Evolutionary conservation across 2,888 invertebrate species (phyloP).

Genomic region (Limnephilus auricula): DNA sequence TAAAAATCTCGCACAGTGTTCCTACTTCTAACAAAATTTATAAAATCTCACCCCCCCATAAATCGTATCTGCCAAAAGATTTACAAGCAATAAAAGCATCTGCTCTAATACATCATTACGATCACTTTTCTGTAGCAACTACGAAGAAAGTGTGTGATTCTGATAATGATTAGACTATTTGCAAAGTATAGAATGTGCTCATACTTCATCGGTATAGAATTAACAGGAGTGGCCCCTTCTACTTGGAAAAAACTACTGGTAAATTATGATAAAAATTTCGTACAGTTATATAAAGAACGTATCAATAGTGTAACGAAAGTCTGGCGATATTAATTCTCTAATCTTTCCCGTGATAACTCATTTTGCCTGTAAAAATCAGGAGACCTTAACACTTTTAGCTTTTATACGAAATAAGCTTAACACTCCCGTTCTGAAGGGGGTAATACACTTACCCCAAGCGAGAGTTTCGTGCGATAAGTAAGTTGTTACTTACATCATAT

Average conservation of each 20-base stretch:
- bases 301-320: too few species aligned
- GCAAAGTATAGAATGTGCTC: background rate
- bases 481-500: too few species aligned
- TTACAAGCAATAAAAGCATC: background rate
- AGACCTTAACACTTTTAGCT: too few species aligned
- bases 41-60: background rate
- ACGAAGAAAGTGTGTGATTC: background rate
- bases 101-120: background rate
- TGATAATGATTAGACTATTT: background rate
- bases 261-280: too few species aligned
- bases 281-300: too few species aligned
- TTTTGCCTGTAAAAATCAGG: too few species aligned
- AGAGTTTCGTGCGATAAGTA: too few species aligned
- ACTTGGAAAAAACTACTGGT: background rate
- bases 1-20: background rate
- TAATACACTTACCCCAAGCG: too few species aligned
- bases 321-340: too few species aligned
- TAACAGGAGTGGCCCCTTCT: background rate
- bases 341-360: too few species aligned
- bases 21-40: background rate
- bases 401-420: too few species aligned
- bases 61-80: background rate
- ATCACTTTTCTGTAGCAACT: background rate
- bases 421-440: too few species aligned
- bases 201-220: background rate